These are phyloP conservation scores for Cliona cf. orientalis DNA, from an alignment of 37 sponge, comb jelly and placozoan genomes.

Conservation along the genomic window DNA sequence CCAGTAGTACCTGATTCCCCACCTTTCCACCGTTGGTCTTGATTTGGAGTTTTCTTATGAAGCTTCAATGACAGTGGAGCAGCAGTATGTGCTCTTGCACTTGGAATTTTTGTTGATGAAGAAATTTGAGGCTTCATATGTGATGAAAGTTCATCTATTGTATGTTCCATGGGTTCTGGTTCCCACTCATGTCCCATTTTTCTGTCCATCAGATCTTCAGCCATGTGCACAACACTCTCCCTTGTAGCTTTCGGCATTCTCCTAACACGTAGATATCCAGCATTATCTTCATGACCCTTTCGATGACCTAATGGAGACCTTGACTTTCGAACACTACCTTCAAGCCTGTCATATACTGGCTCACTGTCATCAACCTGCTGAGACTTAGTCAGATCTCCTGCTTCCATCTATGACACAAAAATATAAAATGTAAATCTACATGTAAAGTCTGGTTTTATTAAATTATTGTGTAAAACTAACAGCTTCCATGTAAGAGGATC, in stretches of 20 bases:
- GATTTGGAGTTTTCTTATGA: too few species aligned
- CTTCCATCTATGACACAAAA: neutral
- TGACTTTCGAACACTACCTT: neutral
- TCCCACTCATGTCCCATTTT: neutral
- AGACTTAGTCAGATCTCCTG: neutral
- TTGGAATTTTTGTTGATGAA: conserved; percentile 6
- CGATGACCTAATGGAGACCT: neutral
- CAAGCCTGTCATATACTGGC: conserved; percentile 49
- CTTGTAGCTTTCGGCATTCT: conserved; percentile 11
- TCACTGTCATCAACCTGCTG: conserved; percentile 31
- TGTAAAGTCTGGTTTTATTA: neutral
- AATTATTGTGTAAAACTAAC: conserved; percentile 5
- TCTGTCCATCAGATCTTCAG: conserved; percentile 42
- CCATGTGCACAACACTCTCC: conserved; percentile 43
- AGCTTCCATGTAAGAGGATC: conserved; percentile 25
- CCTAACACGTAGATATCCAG: neutral
- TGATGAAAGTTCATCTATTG: conserved; percentile 22
- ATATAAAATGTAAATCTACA: neutral
- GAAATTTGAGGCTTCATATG: conserved; percentile 13
- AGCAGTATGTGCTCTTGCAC: conserved; percentile 25
- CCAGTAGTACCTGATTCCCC: too few species aligned
- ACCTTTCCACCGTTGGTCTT: too few species aligned
- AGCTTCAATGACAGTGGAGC: conserved; percentile 34
- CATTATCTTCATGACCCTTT: neutral
- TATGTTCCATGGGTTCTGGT: conserved; percentile 35